phyloP scores from a whole-genome alignment of 2,888 invertebrate genomes.

The Thymelicus sylvestris region DNA sequence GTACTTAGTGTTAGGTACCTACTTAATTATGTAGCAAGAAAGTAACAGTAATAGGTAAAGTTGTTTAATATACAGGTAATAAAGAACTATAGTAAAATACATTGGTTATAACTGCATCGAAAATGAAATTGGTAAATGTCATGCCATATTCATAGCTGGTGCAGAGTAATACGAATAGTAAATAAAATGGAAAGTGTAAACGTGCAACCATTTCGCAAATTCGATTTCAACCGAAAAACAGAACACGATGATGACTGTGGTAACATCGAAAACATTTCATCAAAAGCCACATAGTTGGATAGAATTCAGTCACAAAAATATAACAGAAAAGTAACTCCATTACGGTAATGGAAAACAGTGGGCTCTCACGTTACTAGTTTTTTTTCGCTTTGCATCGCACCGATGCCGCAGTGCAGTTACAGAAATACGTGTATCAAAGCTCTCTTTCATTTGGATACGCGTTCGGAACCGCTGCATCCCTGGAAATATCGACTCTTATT shows the following conservation, averaged over 20 bases:
- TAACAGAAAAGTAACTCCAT: conserved; percentile 63
- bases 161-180: conserved; percentile 18
- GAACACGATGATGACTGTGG: conserved; percentile 34
- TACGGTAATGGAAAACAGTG: conserved; percentile 79
- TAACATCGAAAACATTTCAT: conserved; percentile 36
- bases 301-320: conserved; percentile 60
- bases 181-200: conserved; percentile 33
- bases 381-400: conserved; percentile 44
- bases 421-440: conserved; percentile 68
- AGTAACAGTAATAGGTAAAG: no score
- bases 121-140: conserved; percentile 3
- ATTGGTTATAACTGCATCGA: not conserved
- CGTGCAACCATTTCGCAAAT: conserved; percentile 28
- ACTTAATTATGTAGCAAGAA: no score
- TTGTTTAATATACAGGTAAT: no score
- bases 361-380: conserved; percentile 60
- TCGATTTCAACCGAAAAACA: conserved; percentile 42
- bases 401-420: conserved; percentile 52
- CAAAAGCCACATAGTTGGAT: conserved; percentile 38
- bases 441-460: conserved; percentile 73
- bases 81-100: no score
- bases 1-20: no score
- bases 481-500: conserved; percentile 70
- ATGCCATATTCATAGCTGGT: conserved; percentile 26
- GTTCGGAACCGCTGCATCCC: conserved; percentile 57